Conservation (phyloP, 2,888 invertebrate species). For the Plutella xylostella region DNA sequence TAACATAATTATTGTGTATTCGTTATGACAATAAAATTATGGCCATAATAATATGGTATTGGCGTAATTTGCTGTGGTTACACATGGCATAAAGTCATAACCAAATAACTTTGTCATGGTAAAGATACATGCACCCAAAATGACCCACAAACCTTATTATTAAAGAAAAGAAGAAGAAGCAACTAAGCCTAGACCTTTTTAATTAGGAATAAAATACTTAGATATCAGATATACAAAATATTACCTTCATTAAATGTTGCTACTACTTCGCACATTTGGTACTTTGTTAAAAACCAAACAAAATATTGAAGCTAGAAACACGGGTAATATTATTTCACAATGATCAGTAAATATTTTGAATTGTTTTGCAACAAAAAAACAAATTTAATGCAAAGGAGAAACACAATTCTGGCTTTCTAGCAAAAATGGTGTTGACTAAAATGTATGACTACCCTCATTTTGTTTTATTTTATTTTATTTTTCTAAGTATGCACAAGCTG, state of each 20-base stretch:
- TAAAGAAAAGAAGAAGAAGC: constrained; percentile 3
- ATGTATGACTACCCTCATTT: background rate
- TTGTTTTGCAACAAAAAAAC: constrained; percentile 17
- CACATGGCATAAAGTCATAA: too few relatives aligned
- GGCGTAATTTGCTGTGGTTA: background rate
- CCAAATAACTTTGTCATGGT: too few relatives aligned
- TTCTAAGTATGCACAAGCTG: too few relatives aligned
- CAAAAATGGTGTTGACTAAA: background rate
- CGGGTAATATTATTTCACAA: background rate
- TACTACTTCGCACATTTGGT: constrained; percentile 26
- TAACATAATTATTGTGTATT: background rate
- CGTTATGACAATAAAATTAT: background rate
- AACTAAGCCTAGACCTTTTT: background rate
- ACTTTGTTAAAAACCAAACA: constrained; percentile 13
- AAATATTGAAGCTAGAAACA: constrained; percentile 1
- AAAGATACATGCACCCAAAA: background rate
- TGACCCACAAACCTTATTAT: background rate
- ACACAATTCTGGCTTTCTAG: background rate
- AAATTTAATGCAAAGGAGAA: constrained; percentile 20
- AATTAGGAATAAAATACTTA: constrained; percentile 9
- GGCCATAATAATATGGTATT: background rate
- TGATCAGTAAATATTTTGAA: constrained; percentile 11
- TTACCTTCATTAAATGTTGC: constrained; percentile 12
- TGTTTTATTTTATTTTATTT: background rate
- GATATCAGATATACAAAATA: constrained; percentile 8